Base-by-base conservation (phyloP, 2,888 invertebrate genomes). In the Ditylenchus weischeri region DNA sequence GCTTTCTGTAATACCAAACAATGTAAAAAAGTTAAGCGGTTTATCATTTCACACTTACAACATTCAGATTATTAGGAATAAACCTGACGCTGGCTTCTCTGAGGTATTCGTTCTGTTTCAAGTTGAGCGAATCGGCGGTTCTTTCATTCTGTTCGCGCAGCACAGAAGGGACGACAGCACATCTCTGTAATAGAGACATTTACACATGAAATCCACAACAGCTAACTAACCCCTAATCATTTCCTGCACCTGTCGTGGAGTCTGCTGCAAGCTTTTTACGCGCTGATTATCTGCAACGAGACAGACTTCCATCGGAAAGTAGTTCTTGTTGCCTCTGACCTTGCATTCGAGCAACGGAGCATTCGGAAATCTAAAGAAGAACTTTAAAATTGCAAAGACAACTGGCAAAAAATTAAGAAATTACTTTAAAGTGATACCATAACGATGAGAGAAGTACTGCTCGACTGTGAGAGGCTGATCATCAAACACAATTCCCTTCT, bases 221-320 rank as follows among this genome's bases (percentile, higher is more conserved):
- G 8, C 15, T 8, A 1, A 43, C 13, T 10, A 43, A 66, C 66
- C 50, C n/a, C n/a, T 66, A n/a, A 66, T 66, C 35, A 62, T 47
- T 48, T 47, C 29, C 47, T 65, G 65, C 29, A 64, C 38, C 51
- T 62, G 60, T 7, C 23, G 13, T 3, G 66, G 35, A 49, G 66
- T 66, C 18, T 63, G 57, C 35, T 66, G 66, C 8, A 48, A 38
- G 18, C 50, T 65, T 10, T 64, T 66, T 21, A 66, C 66, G n/a
- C 66, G 66, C 48, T 66, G 66, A 49, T 61, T 63, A 38, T 66
- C 66, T 35, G 48, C 47, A 15, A 66, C 62, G n/a, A 29, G n/a
- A 43, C 60, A 36, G 15, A 66, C 54, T 35, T 69, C 66, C 48
- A 66, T 65, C 15, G 66, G 66, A 23, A 62, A 66, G 35, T 65